Evolutionary conservation across 2,797 vertebrate genomes (phyloP).

Genomic region (Protosalanx chinensis): DNA sequence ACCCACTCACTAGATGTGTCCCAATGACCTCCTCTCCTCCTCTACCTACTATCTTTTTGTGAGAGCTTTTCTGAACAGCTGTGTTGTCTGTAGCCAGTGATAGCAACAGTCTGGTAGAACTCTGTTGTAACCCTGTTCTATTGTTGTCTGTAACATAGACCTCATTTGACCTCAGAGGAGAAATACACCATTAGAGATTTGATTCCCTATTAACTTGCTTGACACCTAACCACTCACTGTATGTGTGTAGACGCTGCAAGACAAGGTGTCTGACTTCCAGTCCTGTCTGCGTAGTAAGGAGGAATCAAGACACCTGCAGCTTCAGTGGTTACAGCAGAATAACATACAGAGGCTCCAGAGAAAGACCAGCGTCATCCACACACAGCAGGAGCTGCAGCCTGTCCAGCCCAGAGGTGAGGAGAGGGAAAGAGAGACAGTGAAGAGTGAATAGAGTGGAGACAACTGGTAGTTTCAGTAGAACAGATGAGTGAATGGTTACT

Average conservation of each 20-base stretch:
- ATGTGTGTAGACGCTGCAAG: conserved; percentile 57
- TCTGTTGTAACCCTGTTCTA: neutral
- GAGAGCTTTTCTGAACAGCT: neutral
- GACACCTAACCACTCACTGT: neutral
- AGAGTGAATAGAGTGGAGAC: neutral
- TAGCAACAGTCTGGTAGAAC: neutral
- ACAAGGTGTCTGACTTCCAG: conserved; percentile 65
- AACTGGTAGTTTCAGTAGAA: neutral
- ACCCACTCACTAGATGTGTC: conserved; percentile 28
- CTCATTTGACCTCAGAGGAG: neutral
- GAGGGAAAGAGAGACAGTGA: conserved; percentile 14
- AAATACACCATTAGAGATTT: neutral
- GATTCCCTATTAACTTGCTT: neutral
- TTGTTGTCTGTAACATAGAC: neutral
- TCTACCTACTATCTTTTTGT: neutral
- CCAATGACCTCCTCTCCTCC: neutral
- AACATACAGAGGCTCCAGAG: conserved; percentile 28
- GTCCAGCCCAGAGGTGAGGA: conserved; percentile 56
- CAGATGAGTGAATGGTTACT: neutral
- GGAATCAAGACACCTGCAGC: conserved; percentile 50
- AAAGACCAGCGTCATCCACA: conserved; percentile 10
- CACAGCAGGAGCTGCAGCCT: conserved; percentile 23
- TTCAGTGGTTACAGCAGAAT: conserved; percentile 55
- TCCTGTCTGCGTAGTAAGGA: conserved; percentile 72
- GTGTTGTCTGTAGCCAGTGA: neutral